A percentile compares a stretch with the other conserved stretches of the same genome.
These are phyloP conservation scores for Drosophila malerkotliana DNA, from an alignment of 1,140 invertebrate genomes.

Conservation along the genomic window DNA sequence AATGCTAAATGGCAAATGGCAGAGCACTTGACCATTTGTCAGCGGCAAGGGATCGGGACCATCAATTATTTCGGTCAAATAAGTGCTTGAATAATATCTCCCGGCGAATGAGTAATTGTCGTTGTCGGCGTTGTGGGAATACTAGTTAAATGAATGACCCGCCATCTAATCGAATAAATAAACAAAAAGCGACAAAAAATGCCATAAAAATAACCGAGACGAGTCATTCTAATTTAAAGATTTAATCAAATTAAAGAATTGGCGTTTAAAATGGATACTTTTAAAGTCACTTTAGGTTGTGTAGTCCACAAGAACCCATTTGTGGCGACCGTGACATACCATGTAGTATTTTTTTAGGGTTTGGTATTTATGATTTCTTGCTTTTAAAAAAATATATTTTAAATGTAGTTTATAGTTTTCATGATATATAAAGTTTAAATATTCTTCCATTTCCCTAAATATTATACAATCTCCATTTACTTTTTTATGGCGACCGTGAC, in stretches of 20 bases:
- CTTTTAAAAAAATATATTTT: too few relatives aligned
- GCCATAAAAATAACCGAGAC: background rate
- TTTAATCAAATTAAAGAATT: background rate
- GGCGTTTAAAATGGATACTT: too few relatives aligned
- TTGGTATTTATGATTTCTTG: too few relatives aligned
- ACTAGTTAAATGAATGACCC: slow-evolving; percentile 14
- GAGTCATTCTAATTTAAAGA: background rate
- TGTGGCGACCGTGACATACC: too few relatives aligned
- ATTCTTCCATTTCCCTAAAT: too few relatives aligned
- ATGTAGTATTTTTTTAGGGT: too few relatives aligned
- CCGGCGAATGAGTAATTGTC: slow-evolving; percentile 21
- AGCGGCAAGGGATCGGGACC: slow-evolving; percentile 4
- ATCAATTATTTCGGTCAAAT: slow-evolving; percentile 43
- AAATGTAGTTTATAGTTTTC: too few relatives aligned
- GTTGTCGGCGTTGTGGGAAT: slow-evolving; percentile 10
- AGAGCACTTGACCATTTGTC: slow-evolving; percentile 42
- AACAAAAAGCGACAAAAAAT: background rate
- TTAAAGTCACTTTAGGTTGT: too few relatives aligned
- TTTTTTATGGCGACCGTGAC: too few relatives aligned
- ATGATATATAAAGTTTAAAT: too few relatives aligned
- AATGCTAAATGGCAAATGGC: slow-evolving; percentile 3
- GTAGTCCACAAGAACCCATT: too few relatives aligned
- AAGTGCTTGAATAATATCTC: slow-evolving; percentile 18
- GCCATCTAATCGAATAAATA: slow-evolving; percentile 17
- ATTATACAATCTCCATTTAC: too few relatives aligned